These are phyloP conservation scores for Macropodus opercularis DNA, from an alignment of 2,797 vertebrate genomes.

Conservation along the genomic window DNA sequence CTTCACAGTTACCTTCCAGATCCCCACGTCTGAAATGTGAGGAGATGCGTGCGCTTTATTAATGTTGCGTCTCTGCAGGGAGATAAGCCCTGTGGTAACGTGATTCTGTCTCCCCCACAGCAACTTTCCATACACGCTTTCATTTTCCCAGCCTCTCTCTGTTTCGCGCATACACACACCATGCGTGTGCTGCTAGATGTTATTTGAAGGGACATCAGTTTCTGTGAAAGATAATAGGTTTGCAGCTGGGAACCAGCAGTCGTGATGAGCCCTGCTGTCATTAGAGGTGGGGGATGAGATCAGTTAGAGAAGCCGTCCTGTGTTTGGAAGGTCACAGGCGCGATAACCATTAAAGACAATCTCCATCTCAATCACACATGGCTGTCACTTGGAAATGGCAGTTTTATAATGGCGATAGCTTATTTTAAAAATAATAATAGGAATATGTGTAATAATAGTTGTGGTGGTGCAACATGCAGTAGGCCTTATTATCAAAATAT, in stretches of 20 bases:
- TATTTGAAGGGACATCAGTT: conserved; percentile 62
- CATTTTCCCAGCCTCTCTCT: conserved; percentile 5
- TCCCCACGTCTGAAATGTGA: conserved; percentile 34
- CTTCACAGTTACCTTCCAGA: conserved; percentile 19
- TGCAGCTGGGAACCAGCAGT: conserved; percentile 56
- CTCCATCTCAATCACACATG: conserved; percentile 18
- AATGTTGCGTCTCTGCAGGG: conserved; percentile 53
- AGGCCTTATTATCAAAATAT: too few species aligned
- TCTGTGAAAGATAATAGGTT: conserved; percentile 59
- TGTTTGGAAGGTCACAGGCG: conserved; percentile 44
- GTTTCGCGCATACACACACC: conserved; percentile 1
- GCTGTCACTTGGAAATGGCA: conserved; percentile 10
- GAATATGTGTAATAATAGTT: too few species aligned
- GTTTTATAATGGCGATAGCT: too few species aligned
- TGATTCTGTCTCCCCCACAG: conserved; percentile 53
- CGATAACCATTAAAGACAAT: conserved; percentile 19
- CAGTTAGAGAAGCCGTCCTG: conserved; percentile 17
- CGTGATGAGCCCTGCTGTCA: conserved; percentile 51
- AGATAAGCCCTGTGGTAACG: conserved; percentile 55
- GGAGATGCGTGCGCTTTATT: conserved; percentile 58
- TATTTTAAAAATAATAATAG: too few species aligned
- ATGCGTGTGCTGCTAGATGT: conserved; percentile 35
- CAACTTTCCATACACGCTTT: conserved; percentile 35
- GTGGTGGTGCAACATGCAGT: too few species aligned
- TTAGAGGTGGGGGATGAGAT: conserved; percentile 35